Conservation (phyloP, 2,888 invertebrate species). For the Biston betularia region DNA sequence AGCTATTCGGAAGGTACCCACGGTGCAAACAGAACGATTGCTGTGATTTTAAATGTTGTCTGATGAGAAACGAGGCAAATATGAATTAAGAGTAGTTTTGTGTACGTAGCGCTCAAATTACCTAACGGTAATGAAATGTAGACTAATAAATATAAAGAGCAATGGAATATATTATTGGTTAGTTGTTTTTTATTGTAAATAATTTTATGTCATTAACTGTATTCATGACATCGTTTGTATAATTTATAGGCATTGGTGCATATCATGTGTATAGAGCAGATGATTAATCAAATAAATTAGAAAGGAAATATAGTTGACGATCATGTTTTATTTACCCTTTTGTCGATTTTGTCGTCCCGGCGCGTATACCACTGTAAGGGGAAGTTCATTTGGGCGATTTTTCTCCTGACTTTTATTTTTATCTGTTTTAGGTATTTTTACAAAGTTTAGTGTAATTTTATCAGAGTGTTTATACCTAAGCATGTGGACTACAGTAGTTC, state of each 20-base stretch:
- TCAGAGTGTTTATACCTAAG: too few relatives aligned
- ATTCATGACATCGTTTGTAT: slow-evolving; percentile 79
- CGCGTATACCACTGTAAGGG: too few relatives aligned
- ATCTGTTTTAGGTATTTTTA: too few relatives aligned
- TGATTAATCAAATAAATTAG: slow-evolving; percentile 86
- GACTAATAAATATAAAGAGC: slow-evolving; percentile 67
- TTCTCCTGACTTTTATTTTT: too few relatives aligned
- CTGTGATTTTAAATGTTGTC: slow-evolving; percentile 76
- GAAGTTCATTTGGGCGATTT: too few relatives aligned
- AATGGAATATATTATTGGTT: slow-evolving; percentile 64
- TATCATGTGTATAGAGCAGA: slow-evolving; percentile 86
- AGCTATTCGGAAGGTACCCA: slow-evolving; percentile 50
- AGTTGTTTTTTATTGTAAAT: slow-evolving; percentile 68
- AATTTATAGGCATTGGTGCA: slow-evolving; percentile 86
- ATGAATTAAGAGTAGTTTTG: slow-evolving; percentile 45
- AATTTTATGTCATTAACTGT: slow-evolving; percentile 69
- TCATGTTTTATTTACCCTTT: slow-evolving; percentile 65
- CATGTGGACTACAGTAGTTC: too few relatives aligned
- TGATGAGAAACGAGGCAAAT: slow-evolving; percentile 49
- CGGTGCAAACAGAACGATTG: slow-evolving; percentile 62
- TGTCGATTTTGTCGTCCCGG: not conserved
- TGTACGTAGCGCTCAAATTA: slow-evolving; percentile 66
- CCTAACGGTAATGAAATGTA: slow-evolving; percentile 59
- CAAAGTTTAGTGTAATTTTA: too few relatives aligned
- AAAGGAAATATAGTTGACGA: slow-evolving; percentile 75